Evolutionary conservation across 1,140 invertebrate genomes (phyloP).

Genomic region (Calephelis nemesis): DNA sequence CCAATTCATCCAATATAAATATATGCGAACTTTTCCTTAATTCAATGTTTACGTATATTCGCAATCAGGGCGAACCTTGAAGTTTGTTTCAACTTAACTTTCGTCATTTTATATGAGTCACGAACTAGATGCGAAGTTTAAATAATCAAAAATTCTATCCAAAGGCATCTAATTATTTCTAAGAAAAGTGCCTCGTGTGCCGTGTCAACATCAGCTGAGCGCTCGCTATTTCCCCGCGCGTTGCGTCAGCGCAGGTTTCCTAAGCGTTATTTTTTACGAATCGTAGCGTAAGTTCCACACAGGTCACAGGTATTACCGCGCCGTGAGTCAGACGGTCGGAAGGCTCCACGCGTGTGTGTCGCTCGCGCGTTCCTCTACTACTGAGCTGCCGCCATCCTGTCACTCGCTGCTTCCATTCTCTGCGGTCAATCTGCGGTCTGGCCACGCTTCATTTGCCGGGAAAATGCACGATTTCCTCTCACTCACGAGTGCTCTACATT

Average conservation of each 20-base stretch:
- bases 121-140: slow-evolving; percentile 34
- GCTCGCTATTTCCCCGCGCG: slow-evolving; percentile 51
- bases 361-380: slow-evolving; percentile 64
- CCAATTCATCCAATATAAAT: slow-evolving; percentile 27
- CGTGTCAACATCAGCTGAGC: slow-evolving; percentile 67
- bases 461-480: slow-evolving; percentile 62
- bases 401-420: slow-evolving; percentile 78
- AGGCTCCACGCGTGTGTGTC: slow-evolving; percentile 58
- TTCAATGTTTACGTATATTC: slow-evolving; percentile 43
- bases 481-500: slow-evolving; percentile 34
- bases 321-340: slow-evolving; percentile 49
- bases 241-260: slow-evolving; percentile 48
- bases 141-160: slow-evolving; percentile 45
- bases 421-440: slow-evolving; percentile 79
- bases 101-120: slow-evolving; percentile 77
- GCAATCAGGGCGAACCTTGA: slow-evolving; percentile 47
- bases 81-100: slow-evolving; percentile 72
- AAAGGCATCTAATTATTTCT: slow-evolving; percentile 21
- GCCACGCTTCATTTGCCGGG: slow-evolving; percentile 77
- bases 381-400: slow-evolving; percentile 75
- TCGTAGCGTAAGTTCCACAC: slow-evolving; percentile 41
- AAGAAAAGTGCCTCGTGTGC: slow-evolving; percentile 39
- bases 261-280: slow-evolving; percentile 40
- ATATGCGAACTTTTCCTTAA: slow-evolving; percentile 56
- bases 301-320: slow-evolving; percentile 52